Percentiles rank a stretch among this genome's conserved stretches.
Conservation (phyloP, 2,888 invertebrate species). For the Tenthredo mesomela region DNA sequence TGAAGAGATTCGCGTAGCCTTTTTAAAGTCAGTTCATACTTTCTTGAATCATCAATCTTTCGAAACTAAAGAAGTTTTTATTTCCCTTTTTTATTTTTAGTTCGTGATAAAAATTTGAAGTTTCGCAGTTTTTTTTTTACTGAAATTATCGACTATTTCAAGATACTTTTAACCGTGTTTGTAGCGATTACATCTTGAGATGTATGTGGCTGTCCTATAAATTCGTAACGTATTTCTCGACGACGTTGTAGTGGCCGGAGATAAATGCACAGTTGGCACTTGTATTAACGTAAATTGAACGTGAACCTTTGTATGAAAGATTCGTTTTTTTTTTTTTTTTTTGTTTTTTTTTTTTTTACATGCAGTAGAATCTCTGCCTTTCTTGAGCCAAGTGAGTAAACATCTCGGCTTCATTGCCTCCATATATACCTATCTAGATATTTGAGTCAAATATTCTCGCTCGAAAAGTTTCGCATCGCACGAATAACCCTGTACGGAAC, state of each 20-base stretch:
- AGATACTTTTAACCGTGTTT: background rate
- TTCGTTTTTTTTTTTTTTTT: background rate
- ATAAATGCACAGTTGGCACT: conserved; percentile 36
- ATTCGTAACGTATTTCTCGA: conserved; percentile 5
- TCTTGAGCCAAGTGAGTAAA: conserved; percentile 41
- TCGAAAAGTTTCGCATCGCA: conserved; percentile 23
- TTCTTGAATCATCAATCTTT: background rate
- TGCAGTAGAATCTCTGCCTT: background rate
- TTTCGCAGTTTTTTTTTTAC: background rate
- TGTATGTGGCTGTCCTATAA: conserved; percentile 22
- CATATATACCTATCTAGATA: background rate
- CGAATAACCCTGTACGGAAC: conserved; percentile 25
- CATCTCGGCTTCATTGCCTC: conserved; percentile 34
- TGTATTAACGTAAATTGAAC: conserved; percentile 34
- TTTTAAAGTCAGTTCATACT: too few relatives aligned
- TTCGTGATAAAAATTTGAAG: background rate
- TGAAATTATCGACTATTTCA: background rate
- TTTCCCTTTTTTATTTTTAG: background rate
- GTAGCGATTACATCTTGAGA: background rate
- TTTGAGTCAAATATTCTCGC: conserved; percentile 28
- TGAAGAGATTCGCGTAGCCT: too few relatives aligned
- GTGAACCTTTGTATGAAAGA: conserved; percentile 6
- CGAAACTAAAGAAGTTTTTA: background rate
- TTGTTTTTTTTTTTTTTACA: background rate
- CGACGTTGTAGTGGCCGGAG: background rate